Conservation (phyloP, 2,113 vertebrate genomes). For the Herpailurus yagouaroundi region DNA sequence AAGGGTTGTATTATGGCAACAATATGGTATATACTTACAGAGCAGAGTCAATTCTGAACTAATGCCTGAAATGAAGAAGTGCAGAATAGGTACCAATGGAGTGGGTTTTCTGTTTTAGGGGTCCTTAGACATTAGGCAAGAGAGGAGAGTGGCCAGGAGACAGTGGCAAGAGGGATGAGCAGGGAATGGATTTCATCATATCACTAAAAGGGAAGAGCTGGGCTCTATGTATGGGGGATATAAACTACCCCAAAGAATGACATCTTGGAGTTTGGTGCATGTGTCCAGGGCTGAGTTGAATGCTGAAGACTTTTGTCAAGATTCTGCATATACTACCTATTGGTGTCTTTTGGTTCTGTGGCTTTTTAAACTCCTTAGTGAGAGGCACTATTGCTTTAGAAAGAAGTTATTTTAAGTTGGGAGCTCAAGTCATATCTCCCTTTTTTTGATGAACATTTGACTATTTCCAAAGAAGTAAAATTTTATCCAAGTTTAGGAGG, state of each 20-base stretch:
- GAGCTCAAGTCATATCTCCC: background rate
- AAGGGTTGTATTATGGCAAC: background rate
- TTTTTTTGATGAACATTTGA: background rate
- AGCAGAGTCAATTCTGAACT: background rate
- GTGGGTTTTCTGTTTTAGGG: background rate
- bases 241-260: background rate
- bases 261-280: background rate
- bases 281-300: background rate
- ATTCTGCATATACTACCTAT: background rate
- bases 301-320: background rate
- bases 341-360: background rate
- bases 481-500: background rate
- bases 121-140: background rate
- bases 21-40: accelerated
- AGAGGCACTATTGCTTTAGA: background rate
- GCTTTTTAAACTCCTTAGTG: background rate
- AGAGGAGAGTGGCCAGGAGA: background rate
- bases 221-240: background rate
- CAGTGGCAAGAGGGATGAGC: background rate
- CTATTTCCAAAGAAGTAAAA: background rate
- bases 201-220: background rate
- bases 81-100: background rate
- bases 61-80: background rate
- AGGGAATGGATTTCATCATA: background rate
- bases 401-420: background rate